These are phyloP conservation scores for Enhydra lutris DNA, from an alignment of 2,113 vertebrate genomes.

Conservation along the genomic window DNA sequence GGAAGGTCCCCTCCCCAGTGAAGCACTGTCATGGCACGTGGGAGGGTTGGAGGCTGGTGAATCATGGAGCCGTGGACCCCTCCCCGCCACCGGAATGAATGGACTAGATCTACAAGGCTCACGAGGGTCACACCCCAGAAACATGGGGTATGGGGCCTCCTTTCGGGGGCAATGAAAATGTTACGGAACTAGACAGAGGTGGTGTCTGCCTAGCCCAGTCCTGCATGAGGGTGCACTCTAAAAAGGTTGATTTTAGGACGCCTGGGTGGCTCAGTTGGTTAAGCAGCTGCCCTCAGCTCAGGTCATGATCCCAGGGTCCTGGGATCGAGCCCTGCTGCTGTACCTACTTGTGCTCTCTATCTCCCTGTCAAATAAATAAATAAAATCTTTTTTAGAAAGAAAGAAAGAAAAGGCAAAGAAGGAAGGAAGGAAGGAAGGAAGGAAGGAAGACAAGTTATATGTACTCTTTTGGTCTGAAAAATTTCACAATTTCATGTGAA, in stretches of 20 bases:
- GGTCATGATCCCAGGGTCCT: background rate
- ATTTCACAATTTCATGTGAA: background rate
- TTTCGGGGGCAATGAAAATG: accelerated
- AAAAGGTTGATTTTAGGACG: background rate
- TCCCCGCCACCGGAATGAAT: accelerated
- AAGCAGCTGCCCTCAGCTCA: background rate
- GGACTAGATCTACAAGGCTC: accelerated
- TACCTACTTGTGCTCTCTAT: too few species aligned
- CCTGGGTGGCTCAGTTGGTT: background rate
- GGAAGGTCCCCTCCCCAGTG: accelerated
- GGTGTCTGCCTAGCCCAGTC: accelerated
- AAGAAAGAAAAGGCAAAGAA: too few species aligned
- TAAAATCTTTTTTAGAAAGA: too few species aligned
- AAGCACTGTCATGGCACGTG: accelerated
- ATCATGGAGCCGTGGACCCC: accelerated
- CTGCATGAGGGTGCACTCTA: accelerated
- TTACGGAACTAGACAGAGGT: background rate
- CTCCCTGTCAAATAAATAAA: too few species aligned
- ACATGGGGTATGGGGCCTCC: background rate
- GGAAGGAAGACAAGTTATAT: too few species aligned
- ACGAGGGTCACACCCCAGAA: accelerated
- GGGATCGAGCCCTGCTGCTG: background rate
- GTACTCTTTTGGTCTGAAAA: background rate
- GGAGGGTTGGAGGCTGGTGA: background rate
- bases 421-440: too few species aligned